Evolutionary conservation across 1,140 invertebrate species (phyloP), one percentile per base, ranked within the genome.

Genomic region (Anastrepha obliqua): DNA sequence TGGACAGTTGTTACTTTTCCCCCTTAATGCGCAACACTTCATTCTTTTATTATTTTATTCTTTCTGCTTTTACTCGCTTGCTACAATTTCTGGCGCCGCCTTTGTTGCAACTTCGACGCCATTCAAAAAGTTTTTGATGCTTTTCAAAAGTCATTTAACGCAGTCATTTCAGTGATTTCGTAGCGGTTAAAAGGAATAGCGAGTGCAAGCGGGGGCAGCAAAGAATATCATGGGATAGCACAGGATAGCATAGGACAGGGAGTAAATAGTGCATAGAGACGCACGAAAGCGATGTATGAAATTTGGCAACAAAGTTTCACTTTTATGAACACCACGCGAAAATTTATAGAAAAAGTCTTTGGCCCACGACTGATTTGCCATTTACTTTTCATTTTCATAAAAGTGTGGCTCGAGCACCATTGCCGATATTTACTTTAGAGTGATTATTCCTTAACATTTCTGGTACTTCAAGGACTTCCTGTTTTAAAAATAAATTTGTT

Each of bases 61-160:
- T n/a, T 29, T 2, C 47, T 29, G 17, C 47, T n/a, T 55, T 29
- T 11, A 7, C 47, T 55, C 20, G 7, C 17, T 58, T 81, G 20
- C 44, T 58, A 3, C n/a, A 55, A 20, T 20, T 81, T 55, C n/a
- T 81, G 74, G 7, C 47, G n/a, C 15, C 9, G 74, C 47, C 55
- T 81, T 51, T 51, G 74, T 81, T 81, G 74, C 44, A 81, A 81
- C 74, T 81, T 81, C 47, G 47, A 4, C 74, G 70, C n/a, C 44
- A 74, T 74, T 74, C 70, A 74, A 20, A 81, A 81, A 81, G 74
- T 81, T 81, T 74, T 81, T 81, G 74, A 81, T 81, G 74, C 74
- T 81, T 81, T 81, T 81, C 74, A 81, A 81, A 81, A 81, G 74
- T 81, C 74, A 55, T 81, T 81, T 55, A 81, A 81, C 74, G 47